Conservation (phyloP, 2,113 vertebrate genomes). For the Channa argus region DNA sequence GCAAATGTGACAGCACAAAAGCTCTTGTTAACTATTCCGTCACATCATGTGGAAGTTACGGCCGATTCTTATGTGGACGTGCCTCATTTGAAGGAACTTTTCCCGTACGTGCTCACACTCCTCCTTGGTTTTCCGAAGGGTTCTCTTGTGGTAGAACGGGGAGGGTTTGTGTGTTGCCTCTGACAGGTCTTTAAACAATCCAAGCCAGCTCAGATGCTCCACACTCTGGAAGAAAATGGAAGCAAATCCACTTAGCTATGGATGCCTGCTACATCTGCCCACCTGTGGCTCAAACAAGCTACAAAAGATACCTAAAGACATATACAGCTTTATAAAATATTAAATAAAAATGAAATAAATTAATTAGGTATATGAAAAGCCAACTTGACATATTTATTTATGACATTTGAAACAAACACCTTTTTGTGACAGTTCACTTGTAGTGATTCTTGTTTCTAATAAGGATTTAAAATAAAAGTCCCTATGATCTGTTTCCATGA, state of each 20-base stretch:
- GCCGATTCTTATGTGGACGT: not conserved
- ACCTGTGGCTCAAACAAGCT: too few relatives aligned
- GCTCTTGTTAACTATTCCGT: not conserved
- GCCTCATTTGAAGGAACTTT: slow-evolving; percentile 85
- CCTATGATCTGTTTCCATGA: not conserved
- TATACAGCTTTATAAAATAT: too few relatives aligned
- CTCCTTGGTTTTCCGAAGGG: slow-evolving; percentile 79
- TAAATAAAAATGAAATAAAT: too few relatives aligned
- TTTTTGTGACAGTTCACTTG: too few relatives aligned
- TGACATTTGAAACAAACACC: too few relatives aligned
- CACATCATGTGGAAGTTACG: accelerated
- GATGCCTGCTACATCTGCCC: too few relatives aligned
- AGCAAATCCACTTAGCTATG: not conserved
- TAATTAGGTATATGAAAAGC: too few relatives aligned
- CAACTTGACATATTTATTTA: too few relatives aligned
- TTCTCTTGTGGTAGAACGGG: slow-evolving; percentile 84
- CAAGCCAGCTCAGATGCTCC: slow-evolving; percentile 86
- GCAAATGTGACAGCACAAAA: slow-evolving; percentile 9
- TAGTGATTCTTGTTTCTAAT: too few relatives aligned
- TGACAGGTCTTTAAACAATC: slow-evolving; percentile 84
- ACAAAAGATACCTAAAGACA: too few relatives aligned
- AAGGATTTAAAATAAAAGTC: too few relatives aligned
- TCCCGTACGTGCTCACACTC: slow-evolving; percentile 83
- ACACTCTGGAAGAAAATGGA: slow-evolving; percentile 72
- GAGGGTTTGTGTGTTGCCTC: slow-evolving; percentile 82